Base-by-base conservation (phyloP, 2,113 vertebrate genomes). In the Ardeotis arabs region DNA sequence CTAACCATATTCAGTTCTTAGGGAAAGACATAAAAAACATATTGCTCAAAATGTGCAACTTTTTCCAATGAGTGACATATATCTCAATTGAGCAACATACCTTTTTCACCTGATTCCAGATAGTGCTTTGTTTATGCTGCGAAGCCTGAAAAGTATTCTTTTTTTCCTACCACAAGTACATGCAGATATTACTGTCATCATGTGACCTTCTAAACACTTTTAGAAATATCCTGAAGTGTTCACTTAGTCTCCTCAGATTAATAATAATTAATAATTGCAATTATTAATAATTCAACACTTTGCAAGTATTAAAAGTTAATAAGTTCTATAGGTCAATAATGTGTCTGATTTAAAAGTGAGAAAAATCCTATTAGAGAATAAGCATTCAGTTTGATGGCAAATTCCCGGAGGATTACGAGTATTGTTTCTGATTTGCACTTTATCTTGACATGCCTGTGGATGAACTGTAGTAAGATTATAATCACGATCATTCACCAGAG, bases 381-480 rank as follows among this genome's bases (percentile, higher is more conserved):
- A 63, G 49, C 58, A 81, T 66, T 75, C 74, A 75, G 35, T 76
- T 53, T 94, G 37, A 83, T 3, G 11, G n/a, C n/a, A 89, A 94
- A 94, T 78, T 85, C 53, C 22, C 85, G 23, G 52, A 91, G 60
- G 74, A 90, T 93, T 91, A 58, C 0, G 0, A 39, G n/a, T 89
- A 86, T 69, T 90, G 78, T 88, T 91, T 96, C 94, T 93, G 67
- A 89, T 82, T 94, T 94, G 58, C 33, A 91, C 49, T 96, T 96
- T 92, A 91, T 84, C 89, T 93, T 93, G 86, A 86, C 69, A 58
- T 76, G 25, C 28, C 62, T 75, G 70, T 84, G 88, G 64, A 81
- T 70, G 76, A 92, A 81, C 90, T 70, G 39, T 87, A 87, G 75
- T 22, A 92, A 96, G 87, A 97, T 87, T 94, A 91, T 55, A 87